A percentile compares a stretch with the other conserved stretches of the same genome.
phyloP scores from a whole-genome alignment of 2,888 invertebrate species.

The Synergus gifuensis region DNA sequence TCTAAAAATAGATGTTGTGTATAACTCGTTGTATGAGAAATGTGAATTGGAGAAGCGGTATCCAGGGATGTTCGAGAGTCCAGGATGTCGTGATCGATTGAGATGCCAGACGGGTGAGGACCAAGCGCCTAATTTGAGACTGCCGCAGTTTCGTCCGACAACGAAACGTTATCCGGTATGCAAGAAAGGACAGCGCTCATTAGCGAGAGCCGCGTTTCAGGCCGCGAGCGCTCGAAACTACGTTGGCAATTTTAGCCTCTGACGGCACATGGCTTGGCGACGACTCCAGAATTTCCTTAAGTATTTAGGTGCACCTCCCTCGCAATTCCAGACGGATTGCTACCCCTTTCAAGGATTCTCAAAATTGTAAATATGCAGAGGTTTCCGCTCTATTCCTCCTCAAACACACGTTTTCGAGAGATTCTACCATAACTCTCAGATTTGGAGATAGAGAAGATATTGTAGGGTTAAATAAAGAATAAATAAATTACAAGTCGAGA shows the following conservation, averaged over 20 bases:
- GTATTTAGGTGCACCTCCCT: neutral
- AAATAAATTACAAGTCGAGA: too few relatives aligned
- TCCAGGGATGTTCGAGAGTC: slow-evolving; percentile 6
- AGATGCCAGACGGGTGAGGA: slow-evolving; percentile 46
- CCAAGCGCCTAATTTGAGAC: slow-evolving; percentile 63
- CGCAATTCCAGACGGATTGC: neutral
- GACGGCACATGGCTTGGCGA: neutral
- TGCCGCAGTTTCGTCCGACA: slow-evolving; percentile 64
- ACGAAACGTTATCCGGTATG: slow-evolving; percentile 69
- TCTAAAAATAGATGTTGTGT: slow-evolving; percentile 48
- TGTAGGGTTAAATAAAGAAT: too few relatives aligned
- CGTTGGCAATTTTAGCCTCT: neutral
- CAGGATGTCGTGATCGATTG: slow-evolving; percentile 51
- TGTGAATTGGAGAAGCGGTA: neutral
- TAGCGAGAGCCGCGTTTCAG: slow-evolving; percentile 61
- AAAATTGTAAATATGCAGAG: neutral
- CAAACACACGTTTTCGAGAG: neutral
- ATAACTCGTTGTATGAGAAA: neutral
- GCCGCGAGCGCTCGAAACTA: slow-evolving; percentile 40
- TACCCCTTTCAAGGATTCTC: neutral
- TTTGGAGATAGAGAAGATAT: neutral
- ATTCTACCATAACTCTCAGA: neutral
- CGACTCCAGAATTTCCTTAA: neutral
- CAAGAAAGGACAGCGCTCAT: slow-evolving; percentile 70
- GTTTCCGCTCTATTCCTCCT: neutral